phyloP scores from a whole-genome alignment of 2,797 vertebrate genomes.

The Brachymystax lenok region DNA sequence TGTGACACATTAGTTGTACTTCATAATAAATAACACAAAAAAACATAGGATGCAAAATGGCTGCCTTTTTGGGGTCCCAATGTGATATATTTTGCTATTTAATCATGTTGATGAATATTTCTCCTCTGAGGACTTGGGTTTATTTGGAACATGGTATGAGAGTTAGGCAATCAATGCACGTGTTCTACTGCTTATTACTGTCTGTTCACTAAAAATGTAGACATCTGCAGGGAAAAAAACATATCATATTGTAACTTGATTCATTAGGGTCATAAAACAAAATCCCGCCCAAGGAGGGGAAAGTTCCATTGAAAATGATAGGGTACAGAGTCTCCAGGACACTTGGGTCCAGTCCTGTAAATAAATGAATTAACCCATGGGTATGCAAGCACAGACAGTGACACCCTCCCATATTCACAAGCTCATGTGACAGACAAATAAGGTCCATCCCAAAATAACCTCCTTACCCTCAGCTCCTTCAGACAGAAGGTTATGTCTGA shows the following conservation, averaged over 20 bases:
- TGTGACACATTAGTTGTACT: slow-evolving; percentile 42
- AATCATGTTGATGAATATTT: background rate
- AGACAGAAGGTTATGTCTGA: slow-evolving; percentile 93
- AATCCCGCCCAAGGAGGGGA: slow-evolving; percentile 27
- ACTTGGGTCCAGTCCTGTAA: slow-evolving; percentile 36
- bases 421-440: slow-evolving; percentile 47
- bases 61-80: too few relatives aligned
- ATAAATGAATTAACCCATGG: slow-evolving; percentile 41
- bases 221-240: background rate
- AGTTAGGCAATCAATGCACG: background rate
- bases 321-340: slow-evolving; percentile 26
- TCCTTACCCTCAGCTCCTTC: slow-evolving; percentile 90
- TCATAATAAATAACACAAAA: background rate
- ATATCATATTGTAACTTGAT: background rate
- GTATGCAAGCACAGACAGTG: background rate
- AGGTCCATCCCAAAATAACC: slow-evolving; percentile 45
- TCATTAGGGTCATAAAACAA: slow-evolving; percentile 31
- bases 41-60: background rate
- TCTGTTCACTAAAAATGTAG: background rate
- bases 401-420: slow-evolving; percentile 23
- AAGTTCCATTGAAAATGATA: slow-evolving; percentile 48
- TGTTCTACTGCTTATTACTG: background rate
- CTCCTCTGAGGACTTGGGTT: background rate
- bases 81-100: slow-evolving; percentile 1
- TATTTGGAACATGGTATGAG: background rate